These are phyloP conservation scores for Drosophila mimica DNA, from an alignment of 2,888 invertebrate species.

Conservation along the genomic window DNA sequence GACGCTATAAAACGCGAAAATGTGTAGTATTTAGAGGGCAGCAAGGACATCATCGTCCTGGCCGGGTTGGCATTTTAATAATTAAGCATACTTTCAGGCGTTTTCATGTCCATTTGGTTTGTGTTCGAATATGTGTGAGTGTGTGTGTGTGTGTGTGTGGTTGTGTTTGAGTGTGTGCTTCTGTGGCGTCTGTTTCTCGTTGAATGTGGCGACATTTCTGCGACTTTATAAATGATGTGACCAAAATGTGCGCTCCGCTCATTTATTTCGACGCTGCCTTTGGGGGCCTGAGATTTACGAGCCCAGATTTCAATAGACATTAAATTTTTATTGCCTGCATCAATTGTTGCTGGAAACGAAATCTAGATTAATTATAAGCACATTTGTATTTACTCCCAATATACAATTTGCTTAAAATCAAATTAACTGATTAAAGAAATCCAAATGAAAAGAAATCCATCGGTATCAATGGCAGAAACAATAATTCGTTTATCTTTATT, in stretches of 20 bases:
- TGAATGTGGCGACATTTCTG: conserved; percentile 51
- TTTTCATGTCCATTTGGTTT: conserved; percentile 64
- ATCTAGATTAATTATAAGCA: conserved; percentile 17
- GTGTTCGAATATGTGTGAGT: neutral
- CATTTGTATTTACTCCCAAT: neutral
- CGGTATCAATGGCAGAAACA: neutral
- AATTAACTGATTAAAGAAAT: conserved; percentile 3
- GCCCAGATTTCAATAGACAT: conserved; percentile 46
- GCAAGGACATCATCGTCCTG: conserved; percentile 46
- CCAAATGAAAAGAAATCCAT: neutral
- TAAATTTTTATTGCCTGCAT: conserved; percentile 68
- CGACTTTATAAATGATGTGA: conserved; percentile 50
- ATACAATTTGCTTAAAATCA: conserved; percentile 1
- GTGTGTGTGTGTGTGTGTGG: neutral
- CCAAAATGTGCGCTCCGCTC: conserved; percentile 49
- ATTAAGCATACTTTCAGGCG: conserved; percentile 77
- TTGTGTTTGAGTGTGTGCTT: neutral
- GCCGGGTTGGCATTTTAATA: conserved; percentile 68
- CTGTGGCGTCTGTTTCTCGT: conserved; percentile 29
- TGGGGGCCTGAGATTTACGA: conserved; percentile 35
- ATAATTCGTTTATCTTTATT: neutral
- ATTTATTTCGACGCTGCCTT: conserved; percentile 42
- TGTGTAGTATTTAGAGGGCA: conserved; percentile 61
- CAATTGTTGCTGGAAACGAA: conserved; percentile 33
- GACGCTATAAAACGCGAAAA: conserved; percentile 75